phyloP scores from a whole-genome alignment of 2,888 invertebrate genomes.

The Himalopsyche anomala region DNA sequence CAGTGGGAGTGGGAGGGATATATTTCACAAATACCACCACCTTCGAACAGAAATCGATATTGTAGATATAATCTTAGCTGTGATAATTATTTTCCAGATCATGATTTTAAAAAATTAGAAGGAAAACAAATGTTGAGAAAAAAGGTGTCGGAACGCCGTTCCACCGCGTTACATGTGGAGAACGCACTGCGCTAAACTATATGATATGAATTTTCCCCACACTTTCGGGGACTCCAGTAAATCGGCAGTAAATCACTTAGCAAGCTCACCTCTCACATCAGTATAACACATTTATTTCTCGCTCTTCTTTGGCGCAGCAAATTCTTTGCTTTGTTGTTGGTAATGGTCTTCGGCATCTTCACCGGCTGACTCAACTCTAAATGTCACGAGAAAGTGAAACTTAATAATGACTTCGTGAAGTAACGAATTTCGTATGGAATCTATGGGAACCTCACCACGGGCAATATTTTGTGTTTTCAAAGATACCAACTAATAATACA shows the following conservation, averaged over 20 bases:
- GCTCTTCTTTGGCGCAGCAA: neutral
- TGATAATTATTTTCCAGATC: too few species aligned
- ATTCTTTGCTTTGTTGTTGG: neutral
- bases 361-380: neutral
- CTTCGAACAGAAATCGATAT: too few species aligned
- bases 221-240: neutral
- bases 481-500: neutral
- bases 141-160: too few species aligned
- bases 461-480: neutral
- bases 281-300: neutral
- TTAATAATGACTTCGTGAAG: constrained; percentile 40
- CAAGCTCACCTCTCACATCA: constrained; percentile 11
- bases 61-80: too few species aligned
- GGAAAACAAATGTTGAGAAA: too few species aligned
- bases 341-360: neutral
- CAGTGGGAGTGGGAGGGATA: too few species aligned
- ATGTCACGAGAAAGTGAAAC: constrained; percentile 42
- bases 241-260: constrained; percentile 22
- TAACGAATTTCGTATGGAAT: neutral
- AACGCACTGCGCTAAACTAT: too few species aligned
- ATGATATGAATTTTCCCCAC: neutral
- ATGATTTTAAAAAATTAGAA: too few species aligned
- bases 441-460: constrained; percentile 7
- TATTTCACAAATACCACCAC: too few species aligned
- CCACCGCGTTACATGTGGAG: too few species aligned